These are phyloP conservation scores for Mungos mungo DNA, from an alignment of 2,113 vertebrate genomes.

Conservation along the genomic window DNA sequence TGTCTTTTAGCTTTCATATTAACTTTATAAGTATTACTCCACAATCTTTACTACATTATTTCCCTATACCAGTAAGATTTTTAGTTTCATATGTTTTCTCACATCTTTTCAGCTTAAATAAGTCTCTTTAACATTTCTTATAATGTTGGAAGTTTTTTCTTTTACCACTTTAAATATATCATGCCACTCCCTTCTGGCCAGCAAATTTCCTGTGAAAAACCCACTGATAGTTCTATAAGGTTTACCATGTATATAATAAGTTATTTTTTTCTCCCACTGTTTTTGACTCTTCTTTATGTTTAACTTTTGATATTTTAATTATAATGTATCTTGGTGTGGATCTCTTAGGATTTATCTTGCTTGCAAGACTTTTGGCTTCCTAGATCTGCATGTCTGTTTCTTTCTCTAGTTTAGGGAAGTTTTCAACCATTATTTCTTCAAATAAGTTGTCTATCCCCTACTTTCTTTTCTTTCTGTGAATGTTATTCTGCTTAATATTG, in stretches of 20 bases:
- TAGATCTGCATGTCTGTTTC: neutral
- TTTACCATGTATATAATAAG: neutral
- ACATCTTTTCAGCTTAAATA: neutral
- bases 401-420: neutral
- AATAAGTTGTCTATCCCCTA: neutral
- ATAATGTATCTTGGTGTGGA: neutral
- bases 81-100: neutral
- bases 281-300: neutral
- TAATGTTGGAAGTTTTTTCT: neutral
- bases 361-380: neutral
- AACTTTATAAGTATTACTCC: neutral
- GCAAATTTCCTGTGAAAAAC: neutral
- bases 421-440: neutral
- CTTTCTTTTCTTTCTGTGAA: neutral
- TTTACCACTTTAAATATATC: neutral
- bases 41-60: neutral
- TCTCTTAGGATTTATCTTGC: neutral
- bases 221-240: neutral
- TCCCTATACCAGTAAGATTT: neutral
- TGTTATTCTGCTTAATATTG: neutral
- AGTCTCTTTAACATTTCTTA: neutral
- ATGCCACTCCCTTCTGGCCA: neutral
- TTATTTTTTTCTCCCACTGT: neutral
- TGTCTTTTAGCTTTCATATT: neutral
- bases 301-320: neutral